Conservation (phyloP, 2,113 vertebrate genomes). For the Suncus etruscus region DNA sequence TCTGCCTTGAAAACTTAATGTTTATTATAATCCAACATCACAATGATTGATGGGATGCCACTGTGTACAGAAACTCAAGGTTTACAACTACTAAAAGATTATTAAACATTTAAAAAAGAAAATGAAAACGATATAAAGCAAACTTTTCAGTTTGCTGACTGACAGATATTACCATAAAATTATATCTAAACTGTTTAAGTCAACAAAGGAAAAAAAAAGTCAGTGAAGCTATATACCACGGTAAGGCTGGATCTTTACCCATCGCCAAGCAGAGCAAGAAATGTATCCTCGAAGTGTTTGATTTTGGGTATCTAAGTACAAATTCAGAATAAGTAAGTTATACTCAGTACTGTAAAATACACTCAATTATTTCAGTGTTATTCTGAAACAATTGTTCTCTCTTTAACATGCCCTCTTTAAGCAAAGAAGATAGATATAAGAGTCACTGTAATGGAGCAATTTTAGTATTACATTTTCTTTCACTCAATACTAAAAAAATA, state of each 20-base stretch:
- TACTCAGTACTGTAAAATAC: background rate
- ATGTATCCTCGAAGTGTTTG: background rate
- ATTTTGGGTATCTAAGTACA: background rate
- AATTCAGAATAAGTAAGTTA: conserved; percentile 8
- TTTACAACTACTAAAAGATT: conserved; percentile 46
- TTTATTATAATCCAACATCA: conserved; percentile 53
- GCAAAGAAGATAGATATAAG: background rate
- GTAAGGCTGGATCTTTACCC: conserved; percentile 23
- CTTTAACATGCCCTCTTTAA: background rate
- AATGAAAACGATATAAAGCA: conserved; percentile 73
- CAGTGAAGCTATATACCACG: conserved; percentile 31
- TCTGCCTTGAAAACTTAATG: conserved; percentile 54
- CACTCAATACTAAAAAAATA: conserved; percentile 31
- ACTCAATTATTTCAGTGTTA: too few species aligned
- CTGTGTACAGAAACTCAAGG: conserved; percentile 48
- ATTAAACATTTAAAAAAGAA: conserved; percentile 71
- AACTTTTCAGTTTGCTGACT: conserved; percentile 56
- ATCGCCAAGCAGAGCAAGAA: conserved; percentile 53
- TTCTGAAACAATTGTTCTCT: too few species aligned
- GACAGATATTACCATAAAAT: conserved; percentile 70
- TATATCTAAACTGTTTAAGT: conserved; percentile 46
- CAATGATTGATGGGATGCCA: conserved; percentile 55
- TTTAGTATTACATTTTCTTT: conserved; percentile 29
- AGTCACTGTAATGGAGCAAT: conserved; percentile 9
- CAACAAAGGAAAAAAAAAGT: conserved; percentile 63